Percentiles rank a stretch among this genome's conserved stretches.
phyloP scores from a whole-genome alignment of 2,113 vertebrate genomes.

The Rousettus leschenaultii region DNA sequence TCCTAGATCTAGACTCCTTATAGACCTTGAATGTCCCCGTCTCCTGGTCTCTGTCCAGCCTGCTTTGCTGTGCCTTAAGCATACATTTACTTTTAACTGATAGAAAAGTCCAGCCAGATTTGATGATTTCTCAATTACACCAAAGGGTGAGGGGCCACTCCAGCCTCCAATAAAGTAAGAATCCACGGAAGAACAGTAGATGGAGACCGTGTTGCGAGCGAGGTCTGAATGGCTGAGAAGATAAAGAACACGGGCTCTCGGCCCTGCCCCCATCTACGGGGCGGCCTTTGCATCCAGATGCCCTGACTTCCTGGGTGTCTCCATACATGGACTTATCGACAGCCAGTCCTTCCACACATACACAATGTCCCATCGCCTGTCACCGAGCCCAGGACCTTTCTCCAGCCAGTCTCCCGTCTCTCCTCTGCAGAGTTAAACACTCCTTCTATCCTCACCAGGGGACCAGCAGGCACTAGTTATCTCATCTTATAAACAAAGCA shows the following conservation, averaged over 20 bases:
- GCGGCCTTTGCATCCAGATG: neutral
- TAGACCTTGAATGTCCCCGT: neutral
- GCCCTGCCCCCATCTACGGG: neutral
- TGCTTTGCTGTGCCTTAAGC: neutral
- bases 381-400: neutral
- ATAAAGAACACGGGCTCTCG: neutral
- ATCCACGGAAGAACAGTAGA: neutral
- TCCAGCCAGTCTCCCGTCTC: neutral
- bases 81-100: neutral
- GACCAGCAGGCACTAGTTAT: neutral
- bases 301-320: neutral
- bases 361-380: fast-evolving
- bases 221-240: neutral
- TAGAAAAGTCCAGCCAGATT: neutral
- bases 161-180: neutral
- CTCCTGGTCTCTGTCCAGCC: neutral
- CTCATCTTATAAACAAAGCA: neutral
- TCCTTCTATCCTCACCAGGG: neutral
- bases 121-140: neutral
- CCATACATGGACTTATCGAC: fast-evolving
- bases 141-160: neutral
- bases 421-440: neutral
- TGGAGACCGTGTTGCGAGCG: neutral
- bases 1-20: neutral
- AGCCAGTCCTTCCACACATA: neutral